phyloP scores from a whole-genome alignment of 2,113 vertebrate genomes.

The Prunella fulvescens region DNA sequence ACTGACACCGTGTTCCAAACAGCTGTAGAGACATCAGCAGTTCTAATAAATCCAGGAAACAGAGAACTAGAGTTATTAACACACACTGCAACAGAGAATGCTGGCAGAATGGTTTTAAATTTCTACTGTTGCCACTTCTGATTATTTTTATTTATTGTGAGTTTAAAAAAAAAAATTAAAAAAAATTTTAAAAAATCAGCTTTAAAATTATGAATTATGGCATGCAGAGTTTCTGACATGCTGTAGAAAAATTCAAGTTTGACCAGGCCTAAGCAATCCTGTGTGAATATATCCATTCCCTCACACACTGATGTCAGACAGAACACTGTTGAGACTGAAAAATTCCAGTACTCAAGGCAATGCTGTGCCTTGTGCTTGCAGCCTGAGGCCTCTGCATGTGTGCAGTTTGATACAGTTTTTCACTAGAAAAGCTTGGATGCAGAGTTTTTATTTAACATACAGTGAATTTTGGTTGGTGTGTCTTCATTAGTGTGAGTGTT shows the following conservation, averaged over 20 bases:
- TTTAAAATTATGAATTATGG: background rate
- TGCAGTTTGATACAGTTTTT: background rate
- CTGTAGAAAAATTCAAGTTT: background rate
- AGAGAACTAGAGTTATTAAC: background rate
- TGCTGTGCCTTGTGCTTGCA: background rate
- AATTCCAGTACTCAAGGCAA: background rate
- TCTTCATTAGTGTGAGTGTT: background rate
- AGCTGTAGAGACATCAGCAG: background rate
- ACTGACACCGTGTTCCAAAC: background rate
- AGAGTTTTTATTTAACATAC: background rate
- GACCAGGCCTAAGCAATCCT: background rate
- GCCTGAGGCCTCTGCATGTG: background rate
- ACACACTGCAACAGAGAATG: background rate
- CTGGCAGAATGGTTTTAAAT: background rate
- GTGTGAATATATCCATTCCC: background rate
- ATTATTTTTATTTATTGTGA: background rate
- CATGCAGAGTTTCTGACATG: background rate
- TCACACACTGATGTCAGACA: background rate
- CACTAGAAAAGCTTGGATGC: background rate
- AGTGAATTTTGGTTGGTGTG: background rate
- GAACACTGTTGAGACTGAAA: background rate
- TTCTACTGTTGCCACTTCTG: background rate
- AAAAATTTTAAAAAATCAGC: no score
- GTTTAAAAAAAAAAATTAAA: background rate
- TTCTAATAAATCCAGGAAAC: background rate